Evolutionary conservation across 2,113 vertebrate species (phyloP).

Genomic region (Aramus guarauna): DNA sequence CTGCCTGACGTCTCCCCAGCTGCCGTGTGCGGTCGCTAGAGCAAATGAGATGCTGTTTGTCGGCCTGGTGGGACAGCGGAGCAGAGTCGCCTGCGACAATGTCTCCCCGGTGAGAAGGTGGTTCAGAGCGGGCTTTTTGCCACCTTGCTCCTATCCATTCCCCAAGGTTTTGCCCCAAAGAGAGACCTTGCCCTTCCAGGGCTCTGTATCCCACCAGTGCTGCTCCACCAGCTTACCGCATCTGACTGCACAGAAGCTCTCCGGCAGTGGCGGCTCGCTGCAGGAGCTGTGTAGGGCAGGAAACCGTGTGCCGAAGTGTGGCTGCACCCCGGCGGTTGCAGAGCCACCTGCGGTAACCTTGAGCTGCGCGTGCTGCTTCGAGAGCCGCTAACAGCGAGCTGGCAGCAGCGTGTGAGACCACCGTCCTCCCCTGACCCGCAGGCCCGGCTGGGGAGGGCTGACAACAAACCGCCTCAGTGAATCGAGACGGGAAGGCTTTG

Average conservation of each 20-base stretch:
- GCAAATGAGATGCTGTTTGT: not conserved
- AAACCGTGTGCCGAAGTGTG: accelerated
- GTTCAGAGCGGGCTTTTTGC: not conserved
- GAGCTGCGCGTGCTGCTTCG: accelerated
- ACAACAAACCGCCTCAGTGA: accelerated
- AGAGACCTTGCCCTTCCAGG: not conserved
- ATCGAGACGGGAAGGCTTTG: not conserved
- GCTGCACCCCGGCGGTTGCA: not conserved
- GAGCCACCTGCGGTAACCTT: not conserved
- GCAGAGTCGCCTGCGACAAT: accelerated
- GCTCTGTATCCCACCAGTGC: not conserved
- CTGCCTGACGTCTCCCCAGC: not conserved
- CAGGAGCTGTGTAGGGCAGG: not conserved
- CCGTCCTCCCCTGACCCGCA: not conserved
- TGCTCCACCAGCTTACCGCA: not conserved
- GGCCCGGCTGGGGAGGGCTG: not conserved
- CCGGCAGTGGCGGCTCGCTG: accelerated
- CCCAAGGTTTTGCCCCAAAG: not conserved
- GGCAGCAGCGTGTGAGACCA: not conserved
- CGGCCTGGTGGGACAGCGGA: not conserved
- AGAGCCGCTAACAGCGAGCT: not conserved
- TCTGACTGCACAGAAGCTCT: not conserved
- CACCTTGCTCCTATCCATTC: accelerated
- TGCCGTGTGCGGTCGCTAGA: accelerated
- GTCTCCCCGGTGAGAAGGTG: accelerated